A percentile compares a stretch with the other conserved stretches of the same genome.
Conservation (phyloP, 1,140 invertebrate genomes). For the Pararge aegeria region DNA sequence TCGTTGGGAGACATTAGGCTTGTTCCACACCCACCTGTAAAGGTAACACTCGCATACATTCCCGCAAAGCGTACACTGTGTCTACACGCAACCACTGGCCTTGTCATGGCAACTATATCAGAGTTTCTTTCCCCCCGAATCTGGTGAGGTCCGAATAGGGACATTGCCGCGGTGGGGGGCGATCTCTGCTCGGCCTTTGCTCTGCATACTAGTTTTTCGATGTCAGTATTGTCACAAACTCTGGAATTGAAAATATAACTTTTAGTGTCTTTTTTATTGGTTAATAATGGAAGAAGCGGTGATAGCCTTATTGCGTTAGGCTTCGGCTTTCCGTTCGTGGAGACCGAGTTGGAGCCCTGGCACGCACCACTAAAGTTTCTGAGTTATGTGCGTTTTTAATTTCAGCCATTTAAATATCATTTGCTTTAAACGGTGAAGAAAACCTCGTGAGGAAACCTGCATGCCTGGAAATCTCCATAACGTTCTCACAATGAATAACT, state of each 20-base stretch:
- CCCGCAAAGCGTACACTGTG: constrained; percentile 1
- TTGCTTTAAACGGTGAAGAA: too few species aligned
- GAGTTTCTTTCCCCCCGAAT: constrained; percentile 73
- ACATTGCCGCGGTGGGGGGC: constrained; percentile 46
- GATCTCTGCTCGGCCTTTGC: constrained; percentile 60
- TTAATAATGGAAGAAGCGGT: too few species aligned
- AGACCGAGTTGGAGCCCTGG: too few species aligned
- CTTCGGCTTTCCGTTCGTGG: too few species aligned
- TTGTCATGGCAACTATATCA: constrained; percentile 50
- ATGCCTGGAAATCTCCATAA: too few species aligned
- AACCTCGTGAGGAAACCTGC: too few species aligned
- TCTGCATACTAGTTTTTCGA: constrained; percentile 80
- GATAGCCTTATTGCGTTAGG: too few species aligned
- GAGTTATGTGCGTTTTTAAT: too few species aligned
- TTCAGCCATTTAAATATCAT: too few species aligned
- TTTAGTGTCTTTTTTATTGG: not conserved
- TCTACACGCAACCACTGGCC: constrained; percentile 24
- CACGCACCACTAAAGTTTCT: too few species aligned
- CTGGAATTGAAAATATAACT: constrained; percentile 48
- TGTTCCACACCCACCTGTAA: constrained; percentile 17
- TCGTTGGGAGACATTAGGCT: constrained; percentile 31
- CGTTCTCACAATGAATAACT: too few species aligned
- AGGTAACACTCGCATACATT: constrained; percentile 9
- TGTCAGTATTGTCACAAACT: constrained; percentile 80
- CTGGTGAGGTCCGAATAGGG: constrained; percentile 53